phyloP scores from a whole-genome alignment of 2,888 invertebrate genomes.

The Eilema griseolum region DNA sequence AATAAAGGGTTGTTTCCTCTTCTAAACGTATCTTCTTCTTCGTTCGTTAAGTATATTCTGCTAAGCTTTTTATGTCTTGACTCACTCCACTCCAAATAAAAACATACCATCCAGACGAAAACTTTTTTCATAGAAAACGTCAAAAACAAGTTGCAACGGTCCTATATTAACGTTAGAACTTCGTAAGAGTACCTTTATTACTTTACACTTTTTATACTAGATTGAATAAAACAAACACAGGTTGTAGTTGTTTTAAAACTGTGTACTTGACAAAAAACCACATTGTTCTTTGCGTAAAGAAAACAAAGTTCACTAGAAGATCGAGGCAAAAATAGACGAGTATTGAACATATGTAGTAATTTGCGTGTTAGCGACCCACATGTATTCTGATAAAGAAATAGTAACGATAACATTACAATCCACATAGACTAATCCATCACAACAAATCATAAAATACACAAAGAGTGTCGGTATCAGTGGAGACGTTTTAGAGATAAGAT shows the following conservation, averaged over 20 bases:
- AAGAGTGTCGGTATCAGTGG: conserved; percentile 5
- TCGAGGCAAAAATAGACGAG: neutral
- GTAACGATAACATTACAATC: neutral
- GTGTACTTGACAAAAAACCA: neutral
- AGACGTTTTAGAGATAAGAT: conserved; percentile 11
- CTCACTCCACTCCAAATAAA: too few relatives aligned
- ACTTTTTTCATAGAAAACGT: neutral
- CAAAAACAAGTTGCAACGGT: neutral
- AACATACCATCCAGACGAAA: neutral
- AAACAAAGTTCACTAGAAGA: neutral
- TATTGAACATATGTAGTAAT: neutral
- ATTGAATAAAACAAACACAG: neutral
- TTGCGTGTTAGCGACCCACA: neutral
- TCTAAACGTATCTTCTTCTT: neutral
- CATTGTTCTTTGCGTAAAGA: neutral
- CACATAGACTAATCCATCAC: neutral
- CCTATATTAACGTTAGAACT: neutral
- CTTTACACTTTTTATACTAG: neutral
- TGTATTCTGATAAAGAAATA: neutral
- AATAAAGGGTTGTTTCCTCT: neutral
- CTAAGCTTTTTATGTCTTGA: neutral
- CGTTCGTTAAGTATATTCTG: neutral
- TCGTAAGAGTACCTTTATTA: neutral
- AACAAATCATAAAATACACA: neutral
- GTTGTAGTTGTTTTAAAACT: neutral